Percentiles rank a stretch among this genome's conserved stretches.
These are phyloP conservation scores for Oophaga pumilio DNA, from an alignment of 2,113 vertebrate species.

Conservation along the genomic window DNA sequence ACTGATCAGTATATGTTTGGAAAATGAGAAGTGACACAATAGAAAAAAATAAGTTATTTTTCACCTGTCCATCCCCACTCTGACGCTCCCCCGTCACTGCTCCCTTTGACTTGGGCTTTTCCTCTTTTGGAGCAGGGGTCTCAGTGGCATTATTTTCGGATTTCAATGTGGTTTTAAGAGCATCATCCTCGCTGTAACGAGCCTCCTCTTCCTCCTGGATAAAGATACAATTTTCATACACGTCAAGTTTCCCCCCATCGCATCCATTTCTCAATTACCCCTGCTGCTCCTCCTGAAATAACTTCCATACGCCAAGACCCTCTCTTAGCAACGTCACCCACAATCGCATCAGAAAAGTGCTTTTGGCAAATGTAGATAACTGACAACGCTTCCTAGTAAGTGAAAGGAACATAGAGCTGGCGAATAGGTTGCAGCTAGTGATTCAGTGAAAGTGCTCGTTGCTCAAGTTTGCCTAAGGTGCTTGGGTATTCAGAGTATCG, in stretches of 20 bases:
- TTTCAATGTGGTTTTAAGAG: constrained; percentile 76
- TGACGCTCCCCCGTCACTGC: constrained; percentile 89
- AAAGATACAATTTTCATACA: neutral
- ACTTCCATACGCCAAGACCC: no score
- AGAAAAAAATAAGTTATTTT: neutral
- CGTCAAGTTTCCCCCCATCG: neutral
- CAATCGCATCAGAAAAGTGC: no score
- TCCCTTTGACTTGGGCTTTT: constrained; percentile 79
- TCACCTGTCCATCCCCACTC: constrained; percentile 95
- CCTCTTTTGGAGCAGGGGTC: constrained; percentile 70
- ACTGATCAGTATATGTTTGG: no score
- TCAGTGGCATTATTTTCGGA: constrained; percentile 69
- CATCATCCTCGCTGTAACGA: constrained; percentile 85
- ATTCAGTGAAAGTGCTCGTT: neutral
- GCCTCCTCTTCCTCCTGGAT: constrained; percentile 76
- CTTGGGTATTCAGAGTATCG: no score
- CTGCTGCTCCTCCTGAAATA: no score
- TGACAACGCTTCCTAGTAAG: no score
- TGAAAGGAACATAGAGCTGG: no score
- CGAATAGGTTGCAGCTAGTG: neutral
- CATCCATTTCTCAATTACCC: neutral
- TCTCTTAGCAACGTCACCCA: no score
- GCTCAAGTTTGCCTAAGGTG: no score
- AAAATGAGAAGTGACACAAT: no score
- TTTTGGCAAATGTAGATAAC: no score